Evolutionary conservation across 2,888 invertebrate genomes (phyloP), one percentile per base, ranked within the genome.

Genomic region (Nezara viridula): DNA sequence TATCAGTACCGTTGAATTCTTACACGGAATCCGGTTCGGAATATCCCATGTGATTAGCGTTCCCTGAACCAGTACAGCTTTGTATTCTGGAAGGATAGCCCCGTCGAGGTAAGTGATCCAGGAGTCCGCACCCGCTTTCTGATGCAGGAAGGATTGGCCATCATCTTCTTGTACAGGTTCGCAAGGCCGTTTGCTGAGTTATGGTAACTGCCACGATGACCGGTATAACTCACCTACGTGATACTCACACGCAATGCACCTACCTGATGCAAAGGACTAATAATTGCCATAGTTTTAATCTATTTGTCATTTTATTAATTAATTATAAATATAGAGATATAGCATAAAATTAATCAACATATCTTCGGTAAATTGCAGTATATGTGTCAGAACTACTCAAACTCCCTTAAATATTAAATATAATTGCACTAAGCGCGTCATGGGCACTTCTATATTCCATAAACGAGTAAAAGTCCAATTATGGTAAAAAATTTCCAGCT

Each of bases 11-110:
- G 27, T 27, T 60, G 60, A 77, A 77, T 77, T 77, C 40, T 77
- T 77, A 77, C 77, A 77, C 77, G 77, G 19, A 77, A 77, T 77
- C 77, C 77, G 77, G 40, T 77, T 77, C 19, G 21, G 40, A 77
- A 37, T 77, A 40, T 21, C 10, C 77, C 77, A 40, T 5, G 1
- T 40, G 40, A 77, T 40, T 14, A 60, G 0, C 27, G 27, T 60
- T 60, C 60, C 14, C 60, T 27, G 60, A 60, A 27, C 27, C 7
- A n/a, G 3, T 27, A 27, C 14, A 27, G 14, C 27, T 60, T 60
- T 14, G 60, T 60, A 60, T 60, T 60, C 60, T 16, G 27, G 27
- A 16, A 32, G 27, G n/a, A 10, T 14, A 14, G 27, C 60, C 3
- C 5, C 16, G 14, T 44, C 27, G 60, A 16, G 55, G 55, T n/a